Evolutionary conservation across 1,140 invertebrate genomes (phyloP).

Genomic region (Hylaeus anthracinus): DNA sequence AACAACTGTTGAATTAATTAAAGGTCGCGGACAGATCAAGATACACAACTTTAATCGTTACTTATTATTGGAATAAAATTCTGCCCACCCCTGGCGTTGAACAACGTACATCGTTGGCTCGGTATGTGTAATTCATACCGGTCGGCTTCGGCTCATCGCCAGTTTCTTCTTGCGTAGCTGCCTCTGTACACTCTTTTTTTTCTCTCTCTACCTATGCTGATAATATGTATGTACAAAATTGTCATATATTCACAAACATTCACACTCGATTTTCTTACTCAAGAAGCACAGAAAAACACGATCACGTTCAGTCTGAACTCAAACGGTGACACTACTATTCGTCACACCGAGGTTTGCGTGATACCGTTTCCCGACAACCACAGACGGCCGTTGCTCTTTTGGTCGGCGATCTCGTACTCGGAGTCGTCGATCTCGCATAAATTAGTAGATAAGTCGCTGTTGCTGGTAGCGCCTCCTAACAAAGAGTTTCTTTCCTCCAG

Average conservation of each 20-base stretch:
- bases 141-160: not conserved
- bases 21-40: too few species aligned
- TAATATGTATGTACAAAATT: conserved; percentile 71
- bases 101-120: conserved; percentile 25
- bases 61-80: too few species aligned
- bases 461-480: conserved; percentile 86
- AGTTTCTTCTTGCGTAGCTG: conserved; percentile 56
- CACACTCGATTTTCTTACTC: conserved; percentile 42
- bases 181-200: conserved; percentile 68
- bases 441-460: conserved; percentile 92
- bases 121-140: conserved; percentile 19
- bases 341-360: conserved; percentile 84
- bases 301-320: conserved; percentile 45
- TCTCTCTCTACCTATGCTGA: conserved; percentile 54
- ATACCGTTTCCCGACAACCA: conserved; percentile 80
- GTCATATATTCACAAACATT: conserved; percentile 68
- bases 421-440: conserved; percentile 96
- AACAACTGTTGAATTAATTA: too few species aligned
- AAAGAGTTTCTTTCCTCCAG: conserved; percentile 88
- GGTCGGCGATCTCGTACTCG: conserved; percentile 85
- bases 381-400: conserved; percentile 80
- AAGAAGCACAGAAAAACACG: conserved; percentile 61
- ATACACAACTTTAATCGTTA: too few species aligned
- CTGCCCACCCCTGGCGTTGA: too few species aligned
- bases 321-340: conserved; percentile 57